Percentiles rank a stretch among this genome's conserved stretches.
Evolutionary conservation across 1,140 invertebrate genomes (phyloP).

Genomic region (Euwallacea fornicatus): DNA sequence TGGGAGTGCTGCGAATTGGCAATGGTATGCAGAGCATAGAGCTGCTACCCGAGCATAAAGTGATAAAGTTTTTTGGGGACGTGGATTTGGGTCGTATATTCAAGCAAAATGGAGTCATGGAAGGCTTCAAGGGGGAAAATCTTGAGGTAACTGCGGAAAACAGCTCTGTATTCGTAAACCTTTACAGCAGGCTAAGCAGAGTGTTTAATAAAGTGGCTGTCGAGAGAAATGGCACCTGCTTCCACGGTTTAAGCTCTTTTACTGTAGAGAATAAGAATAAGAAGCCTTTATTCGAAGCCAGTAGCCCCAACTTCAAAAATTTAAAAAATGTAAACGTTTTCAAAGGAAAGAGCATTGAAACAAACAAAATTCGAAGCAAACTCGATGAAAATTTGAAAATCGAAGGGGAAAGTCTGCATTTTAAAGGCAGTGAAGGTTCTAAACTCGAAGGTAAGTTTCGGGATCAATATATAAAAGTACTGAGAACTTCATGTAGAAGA

Average conservation of each 20-base stretch:
- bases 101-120: slow-evolving; percentile 65
- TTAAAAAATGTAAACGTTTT: slow-evolving; percentile 69
- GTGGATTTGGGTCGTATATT: slow-evolving; percentile 74
- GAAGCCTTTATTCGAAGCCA: slow-evolving; percentile 72
- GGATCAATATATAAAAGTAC: neutral
- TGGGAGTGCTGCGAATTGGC: slow-evolving; percentile 71
- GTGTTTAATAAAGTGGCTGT: slow-evolving; percentile 58
- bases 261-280: slow-evolving; percentile 58
- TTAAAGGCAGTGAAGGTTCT: slow-evolving; percentile 69
- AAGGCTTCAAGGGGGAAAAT: slow-evolving; percentile 74
- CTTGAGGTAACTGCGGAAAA: slow-evolving; percentile 68
- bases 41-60: slow-evolving; percentile 72
- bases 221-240: slow-evolving; percentile 63
- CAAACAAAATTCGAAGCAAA: slow-evolving; percentile 72
- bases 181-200: slow-evolving; percentile 56
- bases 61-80: slow-evolving; percentile 80
- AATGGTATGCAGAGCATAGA: slow-evolving; percentile 84
- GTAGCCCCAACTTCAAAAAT: slow-evolving; percentile 71
- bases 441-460: slow-evolving; percentile 59
- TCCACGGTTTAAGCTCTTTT: slow-evolving; percentile 70
- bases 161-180: slow-evolving; percentile 61
- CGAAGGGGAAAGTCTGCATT: slow-evolving; percentile 62
- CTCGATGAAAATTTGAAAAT: slow-evolving; percentile 68
- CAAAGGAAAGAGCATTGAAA: slow-evolving; percentile 68
- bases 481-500: neutral